Conservation (phyloP, 2,888 invertebrate genomes). For the Diaphora mendica region DNA sequence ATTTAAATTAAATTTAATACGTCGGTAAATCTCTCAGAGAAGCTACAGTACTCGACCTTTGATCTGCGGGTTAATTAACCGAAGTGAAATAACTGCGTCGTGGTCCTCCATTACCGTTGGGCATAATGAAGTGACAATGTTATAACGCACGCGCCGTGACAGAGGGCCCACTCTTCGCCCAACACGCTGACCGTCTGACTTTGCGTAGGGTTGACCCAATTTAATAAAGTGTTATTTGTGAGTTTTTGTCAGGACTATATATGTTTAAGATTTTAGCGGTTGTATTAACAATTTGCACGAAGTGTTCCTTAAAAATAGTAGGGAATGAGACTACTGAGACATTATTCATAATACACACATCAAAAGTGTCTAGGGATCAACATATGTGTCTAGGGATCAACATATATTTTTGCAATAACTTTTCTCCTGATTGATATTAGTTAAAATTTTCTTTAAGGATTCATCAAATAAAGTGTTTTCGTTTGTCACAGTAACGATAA, state of each 20-base stretch:
- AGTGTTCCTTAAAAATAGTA: not conserved
- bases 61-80: slow-evolving; percentile 68
- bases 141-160: slow-evolving; percentile 60
- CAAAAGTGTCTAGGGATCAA: no score
- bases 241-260: not conserved
- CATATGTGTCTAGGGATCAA: no score
- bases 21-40: no score
- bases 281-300: not conserved
- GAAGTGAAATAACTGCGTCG: slow-evolving; percentile 56
- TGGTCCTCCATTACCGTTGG: slow-evolving; percentile 59
- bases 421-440: no score
- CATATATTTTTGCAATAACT: no score
- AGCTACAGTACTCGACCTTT: slow-evolving; percentile 71
- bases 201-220: slow-evolving; percentile 28
- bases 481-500: no score
- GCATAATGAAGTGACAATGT: slow-evolving; percentile 78
- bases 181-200: slow-evolving; percentile 50
- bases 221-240: not conserved
- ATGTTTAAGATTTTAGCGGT: not conserved
- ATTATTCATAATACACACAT: not conserved
- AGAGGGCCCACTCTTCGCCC: slow-evolving; percentile 59
- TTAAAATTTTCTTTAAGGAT: no score
- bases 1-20: no score
- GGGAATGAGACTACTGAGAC: not conserved
- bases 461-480: no score